Conservation (phyloP, 1,140 invertebrate species). For the Phthorimaea operculella region DNA sequence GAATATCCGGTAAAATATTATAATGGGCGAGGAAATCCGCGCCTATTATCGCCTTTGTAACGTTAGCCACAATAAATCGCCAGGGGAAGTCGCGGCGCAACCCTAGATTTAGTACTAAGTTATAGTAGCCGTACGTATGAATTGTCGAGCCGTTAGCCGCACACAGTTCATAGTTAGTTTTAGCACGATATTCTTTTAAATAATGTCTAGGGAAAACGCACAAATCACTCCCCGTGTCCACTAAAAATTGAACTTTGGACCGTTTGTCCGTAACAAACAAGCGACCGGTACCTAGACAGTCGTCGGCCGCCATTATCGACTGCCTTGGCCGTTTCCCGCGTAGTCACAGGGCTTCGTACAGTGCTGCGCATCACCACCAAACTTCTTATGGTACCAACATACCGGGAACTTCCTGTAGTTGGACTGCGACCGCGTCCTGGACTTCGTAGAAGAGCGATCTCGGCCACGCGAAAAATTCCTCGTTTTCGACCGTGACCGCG, state of each 20-base stretch:
- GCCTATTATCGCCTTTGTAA: constrained; percentile 3
- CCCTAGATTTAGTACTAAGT: neutral
- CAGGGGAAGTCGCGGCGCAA: neutral
- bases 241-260: constrained; percentile 3
- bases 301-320: constrained; percentile 4
- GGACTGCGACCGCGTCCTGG: neutral
- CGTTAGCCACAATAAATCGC: neutral
- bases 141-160: constrained; percentile 1
- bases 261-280: constrained; percentile 2
- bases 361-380: constrained; percentile 9
- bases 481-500: neutral
- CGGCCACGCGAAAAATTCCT: neutral
- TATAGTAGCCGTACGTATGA: neutral
- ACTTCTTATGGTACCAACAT: constrained; percentile 15
- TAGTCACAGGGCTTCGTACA: constrained; percentile 13
- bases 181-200: neutral
- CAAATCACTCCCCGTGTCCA: constrained; percentile 4
- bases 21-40: neutral
- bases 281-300: constrained; percentile 2
- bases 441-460: neutral
- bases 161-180: constrained; percentile 7
- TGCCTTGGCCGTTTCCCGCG: neutral
- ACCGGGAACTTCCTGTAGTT: constrained; percentile 10
- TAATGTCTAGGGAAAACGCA: constrained; percentile 1
- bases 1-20: neutral